Percentiles rank a stretch among this genome's conserved stretches.
phyloP scores from a whole-genome alignment of 1,140 invertebrate genomes.

The Dendrolimus kikuchii region DNA sequence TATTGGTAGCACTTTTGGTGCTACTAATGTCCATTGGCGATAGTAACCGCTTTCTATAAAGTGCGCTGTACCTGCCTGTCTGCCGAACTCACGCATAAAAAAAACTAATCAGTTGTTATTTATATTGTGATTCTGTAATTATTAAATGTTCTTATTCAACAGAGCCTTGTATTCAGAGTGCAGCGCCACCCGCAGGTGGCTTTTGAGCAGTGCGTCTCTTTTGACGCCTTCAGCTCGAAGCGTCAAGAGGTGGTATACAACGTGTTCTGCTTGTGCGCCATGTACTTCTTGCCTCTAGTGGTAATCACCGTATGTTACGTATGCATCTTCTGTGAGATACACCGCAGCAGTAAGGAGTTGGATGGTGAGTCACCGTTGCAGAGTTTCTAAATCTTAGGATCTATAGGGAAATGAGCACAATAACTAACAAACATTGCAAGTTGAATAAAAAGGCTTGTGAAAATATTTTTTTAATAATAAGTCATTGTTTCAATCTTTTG shows the following conservation, averaged over 20 bases:
- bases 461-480: no score
- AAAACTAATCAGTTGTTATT: no score
- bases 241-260: slow-evolving; percentile 82
- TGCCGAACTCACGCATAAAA: no score
- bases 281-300: slow-evolving; percentile 84
- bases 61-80: no score
- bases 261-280: slow-evolving; percentile 80
- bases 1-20: no score
- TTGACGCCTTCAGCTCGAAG: slow-evolving; percentile 78
- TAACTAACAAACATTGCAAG: no score
- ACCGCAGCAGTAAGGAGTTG: slow-evolving; percentile 78
- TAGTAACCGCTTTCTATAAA: no score
- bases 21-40: no score
- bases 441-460: no score
- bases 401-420: no score
- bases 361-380: slow-evolving; percentile 59
- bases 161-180: slow-evolving; percentile 86
- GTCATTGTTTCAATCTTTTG: no score
- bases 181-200: slow-evolving; percentile 76
- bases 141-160: slow-evolving; percentile 40
- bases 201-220: slow-evolving; percentile 86
- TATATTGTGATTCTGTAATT: neutral
- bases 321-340: slow-evolving; percentile 83
- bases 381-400: no score
- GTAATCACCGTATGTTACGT: slow-evolving; percentile 83